Evolutionary conservation across 1,140 invertebrate species (phyloP), one percentile per base, ranked within the genome.

Genomic region (Sarcophaga bullata): DNA sequence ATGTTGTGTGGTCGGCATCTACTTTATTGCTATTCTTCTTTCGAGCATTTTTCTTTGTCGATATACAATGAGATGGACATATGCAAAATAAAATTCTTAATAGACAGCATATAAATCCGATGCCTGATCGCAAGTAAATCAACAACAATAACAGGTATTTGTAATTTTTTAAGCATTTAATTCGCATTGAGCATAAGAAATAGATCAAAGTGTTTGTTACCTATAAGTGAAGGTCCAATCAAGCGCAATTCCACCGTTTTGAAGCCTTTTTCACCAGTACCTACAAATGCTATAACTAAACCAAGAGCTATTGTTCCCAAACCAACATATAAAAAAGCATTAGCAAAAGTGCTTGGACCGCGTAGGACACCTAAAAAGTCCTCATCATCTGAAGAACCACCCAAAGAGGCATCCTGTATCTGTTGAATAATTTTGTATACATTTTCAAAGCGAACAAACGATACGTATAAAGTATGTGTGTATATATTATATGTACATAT

Each of bases 261-360:
- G 92, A 97, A 97, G 85, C 95, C 95, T 91, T 96, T 96, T 90
- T 97, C 96, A 84, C 96, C 96, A 78, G 95, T 96, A 84, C 96
- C 96, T 46, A 97, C 95, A 91, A 97, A 96, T 84, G 95, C 96
- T 83, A 97, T 96, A 83, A 97, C 94, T 81, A 96, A 92, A 17
- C 96, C 96, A 72, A 97, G 92, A 7, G 95, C 95, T 47, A 95
- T 93, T 10, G 94, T 95, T 68, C 94, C 95, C 52, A 97, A 92
- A n/a, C 96, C 96, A 13, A 96, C 94, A 89, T 97, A 97, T 8
- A 97, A 92, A 78, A 97, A 93, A 46, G 94, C 94, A 86, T 95
- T 95, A 81, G 94, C 94, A 52, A 94, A 94, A 58, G 93, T 93
- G 86, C 93, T 94, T 93, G 93, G 87, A 91, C 91, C 86, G 82